Evolutionary conservation across 2,888 invertebrate genomes (phyloP).

Genomic region (Merodon equestris): DNA sequence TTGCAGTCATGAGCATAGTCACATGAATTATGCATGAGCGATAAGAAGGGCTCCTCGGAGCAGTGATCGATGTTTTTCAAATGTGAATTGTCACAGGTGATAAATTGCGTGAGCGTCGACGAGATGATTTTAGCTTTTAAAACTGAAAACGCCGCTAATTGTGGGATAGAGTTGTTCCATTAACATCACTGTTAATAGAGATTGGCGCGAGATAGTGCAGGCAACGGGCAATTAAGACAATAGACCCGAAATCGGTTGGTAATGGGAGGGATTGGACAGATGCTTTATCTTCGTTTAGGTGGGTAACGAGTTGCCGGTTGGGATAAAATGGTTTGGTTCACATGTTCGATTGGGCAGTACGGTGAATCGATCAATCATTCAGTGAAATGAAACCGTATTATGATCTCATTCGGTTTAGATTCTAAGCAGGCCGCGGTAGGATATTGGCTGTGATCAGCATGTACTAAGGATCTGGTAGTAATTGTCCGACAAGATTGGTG

Average conservation of each 20-base stretch:
- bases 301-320: slow-evolving; percentile 24
- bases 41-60: background rate
- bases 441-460: too few species aligned
- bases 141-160: slow-evolving; percentile 53
- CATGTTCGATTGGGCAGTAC: too few species aligned
- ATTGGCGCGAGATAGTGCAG: slow-evolving; percentile 3
- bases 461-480: too few species aligned
- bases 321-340: too few species aligned
- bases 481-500: too few species aligned
- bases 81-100: slow-evolving; percentile 57
- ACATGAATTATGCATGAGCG: slow-evolving; percentile 52
- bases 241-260: slow-evolving; percentile 12
- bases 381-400: too few species aligned
- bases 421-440: too few species aligned
- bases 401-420: too few species aligned
- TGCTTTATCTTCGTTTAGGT: slow-evolving; percentile 41
- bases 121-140: slow-evolving; percentile 15
- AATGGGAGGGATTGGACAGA: slow-evolving; percentile 31
- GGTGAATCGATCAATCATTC: too few species aligned
- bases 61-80: slow-evolving; percentile 30
- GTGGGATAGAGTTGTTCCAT: slow-evolving; percentile 52
- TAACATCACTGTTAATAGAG: slow-evolving; percentile 51
- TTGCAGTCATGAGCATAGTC: background rate
- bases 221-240: slow-evolving; percentile 38
- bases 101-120: slow-evolving; percentile 39